phyloP scores from a whole-genome alignment of 2,797 vertebrate genomes.

The Rhinichthys osculus region DNA sequence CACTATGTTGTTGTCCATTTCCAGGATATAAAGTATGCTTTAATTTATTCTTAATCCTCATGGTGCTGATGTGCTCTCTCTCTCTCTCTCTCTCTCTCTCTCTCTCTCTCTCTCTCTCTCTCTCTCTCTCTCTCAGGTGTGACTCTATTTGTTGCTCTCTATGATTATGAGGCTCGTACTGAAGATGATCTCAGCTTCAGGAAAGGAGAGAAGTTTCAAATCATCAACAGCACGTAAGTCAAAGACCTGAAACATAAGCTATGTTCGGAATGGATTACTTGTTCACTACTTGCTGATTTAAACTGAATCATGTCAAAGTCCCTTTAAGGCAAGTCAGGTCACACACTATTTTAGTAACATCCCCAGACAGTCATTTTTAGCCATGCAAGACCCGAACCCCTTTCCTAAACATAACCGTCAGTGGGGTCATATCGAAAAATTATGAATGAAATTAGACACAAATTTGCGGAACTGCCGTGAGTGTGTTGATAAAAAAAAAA shows the following conservation, averaged over 20 bases:
- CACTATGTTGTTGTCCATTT: neutral
- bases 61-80: neutral
- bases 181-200: conserved; percentile 98
- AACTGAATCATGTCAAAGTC: neutral
- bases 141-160: conserved; percentile 96
- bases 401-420: neutral
- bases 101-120: conserved; percentile 20
- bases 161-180: conserved; percentile 95
- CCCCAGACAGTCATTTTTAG: neutral
- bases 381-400: neutral
- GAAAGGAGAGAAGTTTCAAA: conserved; percentile 98
- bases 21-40: neutral
- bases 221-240: conserved; percentile 98
- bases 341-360: neutral
- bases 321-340: neutral
- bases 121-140: conserved; percentile 81
- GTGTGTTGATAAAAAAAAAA: too few species aligned
- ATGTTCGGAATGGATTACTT: neutral
- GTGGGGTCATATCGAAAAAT: neutral
- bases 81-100: neutral
- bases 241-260: neutral
- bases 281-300: neutral
- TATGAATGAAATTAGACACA: neutral
- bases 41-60: neutral
- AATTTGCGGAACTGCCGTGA: too few species aligned